Conservation (phyloP, 2,113 vertebrate genomes). For the Mirounga angustirostris region DNA sequence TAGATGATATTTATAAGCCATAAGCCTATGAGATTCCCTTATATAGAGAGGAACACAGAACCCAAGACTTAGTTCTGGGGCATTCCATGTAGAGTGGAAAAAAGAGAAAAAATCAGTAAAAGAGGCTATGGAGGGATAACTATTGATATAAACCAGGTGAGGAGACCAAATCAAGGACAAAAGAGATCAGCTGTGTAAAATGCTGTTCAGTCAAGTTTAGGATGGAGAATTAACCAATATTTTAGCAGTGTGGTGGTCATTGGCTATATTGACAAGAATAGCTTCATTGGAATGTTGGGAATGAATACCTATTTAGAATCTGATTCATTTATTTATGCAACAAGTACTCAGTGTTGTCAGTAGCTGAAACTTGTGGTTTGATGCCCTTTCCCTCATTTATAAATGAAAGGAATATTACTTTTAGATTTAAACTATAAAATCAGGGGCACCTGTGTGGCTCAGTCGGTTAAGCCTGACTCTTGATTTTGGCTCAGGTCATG, state of each 20-base stretch:
- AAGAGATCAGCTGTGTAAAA: background rate
- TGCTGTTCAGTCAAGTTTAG: background rate
- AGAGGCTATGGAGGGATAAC: background rate
- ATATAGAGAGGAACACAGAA: background rate
- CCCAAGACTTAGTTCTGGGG: background rate
- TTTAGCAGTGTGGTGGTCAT: background rate
- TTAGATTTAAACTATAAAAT: background rate
- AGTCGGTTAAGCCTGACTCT: background rate
- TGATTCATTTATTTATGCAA: background rate
- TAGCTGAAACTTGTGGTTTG: background rate
- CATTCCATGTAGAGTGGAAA: background rate
- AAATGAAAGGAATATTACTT: background rate
- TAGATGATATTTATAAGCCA: background rate
- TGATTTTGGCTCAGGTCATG: background rate
- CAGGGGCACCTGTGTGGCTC: background rate
- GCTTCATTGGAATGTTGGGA: background rate
- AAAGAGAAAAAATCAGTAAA: background rate
- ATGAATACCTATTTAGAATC: background rate
- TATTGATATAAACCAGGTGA: background rate
- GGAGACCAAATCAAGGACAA: background rate
- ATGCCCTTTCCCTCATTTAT: background rate
- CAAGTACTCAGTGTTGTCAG: background rate
- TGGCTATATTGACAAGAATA: background rate
- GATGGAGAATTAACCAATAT: background rate
- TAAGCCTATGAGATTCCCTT: background rate